Evolutionary conservation across 35 echinoderm and acorn worm genomes (phyloP).

Genomic region (Stichopus chloronotus): DNA sequence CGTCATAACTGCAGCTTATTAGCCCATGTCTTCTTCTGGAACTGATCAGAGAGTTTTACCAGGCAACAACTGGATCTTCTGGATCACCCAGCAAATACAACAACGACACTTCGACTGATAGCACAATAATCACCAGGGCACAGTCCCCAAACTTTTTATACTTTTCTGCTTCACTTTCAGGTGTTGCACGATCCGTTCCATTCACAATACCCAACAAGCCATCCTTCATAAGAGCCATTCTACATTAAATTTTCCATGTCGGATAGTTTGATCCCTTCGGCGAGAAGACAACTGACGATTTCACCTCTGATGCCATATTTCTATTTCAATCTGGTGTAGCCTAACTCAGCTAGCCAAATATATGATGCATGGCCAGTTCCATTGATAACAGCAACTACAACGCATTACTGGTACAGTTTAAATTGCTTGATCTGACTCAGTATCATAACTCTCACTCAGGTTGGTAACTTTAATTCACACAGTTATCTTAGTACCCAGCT

Average conservation of each 20-base stretch:
- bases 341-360: too few relatives aligned
- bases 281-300: slow-evolving; percentile 6
- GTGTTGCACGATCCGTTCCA: neutral
- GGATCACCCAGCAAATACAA: neutral
- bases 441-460: too few relatives aligned
- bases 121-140: slow-evolving; percentile 16
- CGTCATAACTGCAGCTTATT: neutral
- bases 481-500: too few relatives aligned
- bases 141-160: neutral
- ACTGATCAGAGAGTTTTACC: slow-evolving; percentile 7
- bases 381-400: too few relatives aligned
- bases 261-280: slow-evolving; percentile 15
- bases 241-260: slow-evolving; percentile 19
- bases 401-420: too few relatives aligned
- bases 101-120: neutral
- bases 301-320: slow-evolving; percentile 31
- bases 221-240: slow-evolving; percentile 23
- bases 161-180: neutral
- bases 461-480: too few relatives aligned
- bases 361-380: too few relatives aligned
- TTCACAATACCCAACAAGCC: slow-evolving; percentile 10
- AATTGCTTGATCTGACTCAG: too few relatives aligned
- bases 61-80: neutral
- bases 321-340: neutral
- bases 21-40: slow-evolving; percentile 24